phyloP scores from a whole-genome alignment of 2,888 invertebrate genomes.

The Thymelicus sylvestris region DNA sequence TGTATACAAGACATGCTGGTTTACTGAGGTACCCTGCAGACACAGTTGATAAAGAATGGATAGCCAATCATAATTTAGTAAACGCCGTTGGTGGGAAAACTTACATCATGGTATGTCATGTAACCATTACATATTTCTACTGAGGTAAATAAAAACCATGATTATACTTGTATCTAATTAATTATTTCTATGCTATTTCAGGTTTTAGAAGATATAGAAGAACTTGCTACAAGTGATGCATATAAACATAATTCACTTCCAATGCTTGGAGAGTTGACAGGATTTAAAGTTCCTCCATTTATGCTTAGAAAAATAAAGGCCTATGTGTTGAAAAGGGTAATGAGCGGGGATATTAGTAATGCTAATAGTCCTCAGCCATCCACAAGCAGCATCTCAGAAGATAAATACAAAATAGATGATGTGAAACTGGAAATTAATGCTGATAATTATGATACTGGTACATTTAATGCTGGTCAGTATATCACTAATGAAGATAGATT shows the following conservation, averaged over 20 bases:
- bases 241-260: constrained; percentile 87
- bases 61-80: constrained; percentile 90
- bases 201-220: constrained; percentile 90
- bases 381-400: constrained; percentile 64
- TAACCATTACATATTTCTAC: background rate
- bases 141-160: background rate
- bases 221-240: constrained; percentile 89
- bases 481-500: constrained; percentile 67
- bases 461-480: constrained; percentile 73
- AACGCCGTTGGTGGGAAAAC: constrained; percentile 92
- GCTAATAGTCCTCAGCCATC: constrained; percentile 73
- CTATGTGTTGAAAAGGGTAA: constrained; percentile 81
- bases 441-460: constrained; percentile 67
- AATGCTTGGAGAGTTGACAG: constrained; percentile 88
- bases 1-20: constrained; percentile 91
- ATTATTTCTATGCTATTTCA: constrained; percentile 44
- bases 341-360: constrained; percentile 64
- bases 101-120: constrained; percentile 85
- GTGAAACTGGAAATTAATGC: constrained; percentile 70
- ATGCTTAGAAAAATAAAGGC: constrained; percentile 90
- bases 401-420: constrained; percentile 69
- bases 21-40: constrained; percentile 91
- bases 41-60: constrained; percentile 92
- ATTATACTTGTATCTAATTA: background rate
- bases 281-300: constrained; percentile 90